phyloP scores from a whole-genome alignment of 2,888 invertebrate species.

The Phyllotreta striolata region DNA sequence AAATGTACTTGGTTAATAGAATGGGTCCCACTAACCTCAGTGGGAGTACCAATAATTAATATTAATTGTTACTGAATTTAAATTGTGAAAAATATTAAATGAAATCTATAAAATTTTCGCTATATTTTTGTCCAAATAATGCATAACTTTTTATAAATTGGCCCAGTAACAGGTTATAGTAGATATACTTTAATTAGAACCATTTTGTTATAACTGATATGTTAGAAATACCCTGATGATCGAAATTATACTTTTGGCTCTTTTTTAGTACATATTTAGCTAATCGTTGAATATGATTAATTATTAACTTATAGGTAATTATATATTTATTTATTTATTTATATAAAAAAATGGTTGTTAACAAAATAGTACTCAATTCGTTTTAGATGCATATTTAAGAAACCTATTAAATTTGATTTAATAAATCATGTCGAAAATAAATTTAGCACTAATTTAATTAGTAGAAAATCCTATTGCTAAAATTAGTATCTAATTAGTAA shows the following conservation, averaged over 20 bases:
- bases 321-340: not conserved
- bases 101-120: too few species aligned
- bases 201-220: constrained; percentile 2
- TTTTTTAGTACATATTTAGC: constrained; percentile 22
- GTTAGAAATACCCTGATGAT: constrained; percentile 3
- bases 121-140: too few species aligned
- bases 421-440: constrained; percentile 25
- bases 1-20: too few species aligned
- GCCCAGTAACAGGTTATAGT: too few species aligned
- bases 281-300: too few species aligned
- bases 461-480: constrained; percentile 24
- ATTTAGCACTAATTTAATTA: constrained; percentile 26
- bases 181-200: constrained; percentile 17
- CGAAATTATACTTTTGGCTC: constrained; percentile 5
- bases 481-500: constrained; percentile 22
- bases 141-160: too few species aligned
- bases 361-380: constrained; percentile 14
- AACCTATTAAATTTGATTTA: constrained; percentile 21
- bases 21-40: too few species aligned
- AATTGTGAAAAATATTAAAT: too few species aligned
- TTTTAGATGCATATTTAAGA: constrained; percentile 20
- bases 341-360: not conserved
- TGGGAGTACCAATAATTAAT: too few species aligned
- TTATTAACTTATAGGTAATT: constrained; percentile 18
- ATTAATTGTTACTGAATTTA: too few species aligned